Evolutionary conservation across 1,140 invertebrate genomes (phyloP).

Genomic region (Caenorhabditis inopinata): DNA sequence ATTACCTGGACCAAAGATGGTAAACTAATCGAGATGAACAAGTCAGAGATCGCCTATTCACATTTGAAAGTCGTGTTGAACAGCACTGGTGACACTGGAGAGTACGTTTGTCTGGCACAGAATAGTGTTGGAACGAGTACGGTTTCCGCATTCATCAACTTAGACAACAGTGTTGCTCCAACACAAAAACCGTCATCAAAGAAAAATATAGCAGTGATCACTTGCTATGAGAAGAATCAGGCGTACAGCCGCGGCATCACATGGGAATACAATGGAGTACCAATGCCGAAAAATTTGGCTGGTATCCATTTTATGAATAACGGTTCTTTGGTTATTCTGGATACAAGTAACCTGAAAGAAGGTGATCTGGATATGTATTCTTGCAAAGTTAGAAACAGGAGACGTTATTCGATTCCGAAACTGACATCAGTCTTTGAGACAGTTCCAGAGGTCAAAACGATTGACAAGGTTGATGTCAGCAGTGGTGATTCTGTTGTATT

Average conservation of each 20-base stretch:
- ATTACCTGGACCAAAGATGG: slow-evolving; percentile 55
- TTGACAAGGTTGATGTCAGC: slow-evolving; percentile 22
- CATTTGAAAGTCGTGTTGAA: slow-evolving; percentile 36
- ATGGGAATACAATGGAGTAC: slow-evolving; percentile 32
- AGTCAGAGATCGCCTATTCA: slow-evolving; percentile 4
- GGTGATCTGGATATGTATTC: slow-evolving; percentile 42
- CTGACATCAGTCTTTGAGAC: background rate
- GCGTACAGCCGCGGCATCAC: slow-evolving; percentile 8
- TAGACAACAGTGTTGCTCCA: background rate
- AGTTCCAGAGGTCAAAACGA: background rate
- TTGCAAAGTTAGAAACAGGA: slow-evolving; percentile 34
- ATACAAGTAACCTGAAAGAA: slow-evolving; percentile 36
- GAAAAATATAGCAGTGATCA: slow-evolving; percentile 20
- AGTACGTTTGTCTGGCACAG: slow-evolving; percentile 52
- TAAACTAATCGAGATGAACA: background rate
- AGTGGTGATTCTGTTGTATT: slow-evolving; percentile 48
- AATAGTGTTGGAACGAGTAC: slow-evolving; percentile 44
- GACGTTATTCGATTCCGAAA: slow-evolving; percentile 17
- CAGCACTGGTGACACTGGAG: slow-evolving; percentile 36
- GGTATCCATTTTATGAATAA: slow-evolving; percentile 56
- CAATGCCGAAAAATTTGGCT: slow-evolving; percentile 8
- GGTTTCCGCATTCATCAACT: slow-evolving; percentile 8
- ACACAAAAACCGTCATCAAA: background rate
- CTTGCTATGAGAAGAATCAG: slow-evolving; percentile 22
- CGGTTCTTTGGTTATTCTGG: slow-evolving; percentile 51